These are phyloP conservation scores for Orthonyx spaldingii DNA, from an alignment of 2,113 vertebrate species.

Conservation along the genomic window DNA sequence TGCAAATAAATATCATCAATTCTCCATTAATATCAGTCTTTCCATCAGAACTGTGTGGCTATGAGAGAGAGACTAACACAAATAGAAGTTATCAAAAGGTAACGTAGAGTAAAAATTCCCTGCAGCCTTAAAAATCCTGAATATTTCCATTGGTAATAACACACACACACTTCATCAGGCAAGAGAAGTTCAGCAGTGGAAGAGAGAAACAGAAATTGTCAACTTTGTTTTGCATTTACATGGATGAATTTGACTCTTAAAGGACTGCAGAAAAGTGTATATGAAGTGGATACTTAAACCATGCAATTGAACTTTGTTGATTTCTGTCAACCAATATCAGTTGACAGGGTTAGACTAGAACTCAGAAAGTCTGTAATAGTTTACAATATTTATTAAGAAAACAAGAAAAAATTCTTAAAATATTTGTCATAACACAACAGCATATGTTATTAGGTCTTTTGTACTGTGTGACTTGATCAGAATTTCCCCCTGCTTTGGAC, in stretches of 20 bases:
- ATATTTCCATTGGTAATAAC: background rate
- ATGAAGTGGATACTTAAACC: background rate
- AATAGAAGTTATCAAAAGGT: background rate
- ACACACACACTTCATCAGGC: background rate
- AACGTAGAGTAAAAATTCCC: background rate
- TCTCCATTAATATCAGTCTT: background rate
- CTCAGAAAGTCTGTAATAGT: background rate
- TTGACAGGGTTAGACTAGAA: background rate
- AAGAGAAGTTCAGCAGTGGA: background rate
- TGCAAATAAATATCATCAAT: background rate
- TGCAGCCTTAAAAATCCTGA: background rate
- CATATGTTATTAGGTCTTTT: background rate
- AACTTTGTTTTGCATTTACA: background rate
- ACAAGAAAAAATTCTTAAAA: background rate
- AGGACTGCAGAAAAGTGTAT: background rate
- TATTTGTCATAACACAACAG: background rate
- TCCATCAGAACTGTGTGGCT: background rate
- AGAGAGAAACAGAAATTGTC: background rate
- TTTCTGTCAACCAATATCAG: background rate
- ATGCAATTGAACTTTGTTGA: background rate
- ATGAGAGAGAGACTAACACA: background rate
- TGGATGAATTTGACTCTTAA: background rate
- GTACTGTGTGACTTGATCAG: background rate
- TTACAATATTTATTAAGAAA: background rate
- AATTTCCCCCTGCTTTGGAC: background rate